These are phyloP conservation scores for Amblyopsis rosae DNA, from an alignment of 2,113 vertebrate genomes.

Conservation along the genomic window DNA sequence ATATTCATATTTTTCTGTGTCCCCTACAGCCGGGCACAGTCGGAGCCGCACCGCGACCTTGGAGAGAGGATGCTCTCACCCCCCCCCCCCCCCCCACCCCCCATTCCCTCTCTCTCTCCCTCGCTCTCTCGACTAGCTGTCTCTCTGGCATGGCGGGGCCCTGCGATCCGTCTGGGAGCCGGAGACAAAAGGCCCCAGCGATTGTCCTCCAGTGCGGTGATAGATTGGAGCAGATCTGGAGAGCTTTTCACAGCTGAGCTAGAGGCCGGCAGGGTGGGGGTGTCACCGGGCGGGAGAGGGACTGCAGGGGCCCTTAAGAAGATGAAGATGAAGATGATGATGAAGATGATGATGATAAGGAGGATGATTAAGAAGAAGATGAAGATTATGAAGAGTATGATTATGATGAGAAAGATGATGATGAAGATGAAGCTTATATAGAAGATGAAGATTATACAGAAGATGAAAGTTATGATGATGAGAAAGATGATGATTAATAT, in stretches of 20 bases:
- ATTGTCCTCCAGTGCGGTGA: too few relatives aligned
- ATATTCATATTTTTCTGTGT: constrained; percentile 63
- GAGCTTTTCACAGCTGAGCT: too few relatives aligned
- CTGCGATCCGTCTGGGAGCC: too few relatives aligned
- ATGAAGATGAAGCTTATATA: background rate
- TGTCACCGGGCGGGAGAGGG: background rate
- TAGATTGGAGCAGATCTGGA: too few relatives aligned
- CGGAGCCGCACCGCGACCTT: constrained; percentile 47
- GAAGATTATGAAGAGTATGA: too few relatives aligned
- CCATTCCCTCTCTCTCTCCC: too few relatives aligned
- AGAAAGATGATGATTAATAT: background rate
- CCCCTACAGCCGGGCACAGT: constrained; percentile 45
- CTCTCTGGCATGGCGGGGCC: constrained; percentile 19
- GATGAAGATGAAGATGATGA: background rate
- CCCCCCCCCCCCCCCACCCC: too few relatives aligned
- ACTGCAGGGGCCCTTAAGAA: background rate
- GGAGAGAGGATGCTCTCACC: constrained; percentile 15
- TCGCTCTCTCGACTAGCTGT: background rate
- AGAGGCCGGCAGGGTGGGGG: too few relatives aligned
- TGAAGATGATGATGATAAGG: too few relatives aligned
- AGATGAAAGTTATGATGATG: background rate
- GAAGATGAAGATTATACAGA: too few relatives aligned
- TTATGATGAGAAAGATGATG: constrained; percentile 8
- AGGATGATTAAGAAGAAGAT: too few relatives aligned
- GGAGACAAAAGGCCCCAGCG: too few relatives aligned